Conservation (phyloP, 1,140 invertebrate genomes). For the Ericerus pela region DNA sequence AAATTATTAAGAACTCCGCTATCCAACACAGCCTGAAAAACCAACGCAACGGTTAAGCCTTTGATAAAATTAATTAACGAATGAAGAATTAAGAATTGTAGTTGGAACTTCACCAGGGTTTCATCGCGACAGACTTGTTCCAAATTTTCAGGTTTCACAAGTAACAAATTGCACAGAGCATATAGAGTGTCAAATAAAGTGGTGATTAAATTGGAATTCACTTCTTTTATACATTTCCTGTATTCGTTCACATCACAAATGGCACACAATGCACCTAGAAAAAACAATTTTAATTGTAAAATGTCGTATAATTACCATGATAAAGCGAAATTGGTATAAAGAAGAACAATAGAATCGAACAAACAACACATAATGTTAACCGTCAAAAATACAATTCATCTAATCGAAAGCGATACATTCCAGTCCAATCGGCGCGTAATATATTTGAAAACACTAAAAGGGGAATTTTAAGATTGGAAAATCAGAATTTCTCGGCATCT, state of each 20-base stretch:
- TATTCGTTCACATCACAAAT: constrained; percentile 97
- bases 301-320: too few species aligned
- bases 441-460: too few species aligned
- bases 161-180: constrained; percentile 84
- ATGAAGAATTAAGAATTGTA: neutral
- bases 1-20: constrained; percentile 75
- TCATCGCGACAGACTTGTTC: constrained; percentile 88
- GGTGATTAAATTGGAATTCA: constrained; percentile 59
- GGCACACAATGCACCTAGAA: constrained; percentile 80
- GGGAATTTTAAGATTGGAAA: too few species aligned
- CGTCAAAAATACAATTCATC: too few species aligned
- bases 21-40: constrained; percentile 67
- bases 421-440: too few species aligned
- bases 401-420: too few species aligned
- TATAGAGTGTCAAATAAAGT: constrained; percentile 88
- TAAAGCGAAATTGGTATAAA: too few species aligned
- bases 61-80: neutral
- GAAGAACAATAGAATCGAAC: too few species aligned
- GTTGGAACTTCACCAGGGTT: constrained; percentile 54
- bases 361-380: too few species aligned
- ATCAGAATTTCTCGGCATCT: too few species aligned
- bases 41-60: constrained; percentile 21
- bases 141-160: constrained; percentile 92
- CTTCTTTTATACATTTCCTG: constrained; percentile 59
- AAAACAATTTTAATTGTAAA: too few species aligned